Evolutionary conservation across 2,797 vertebrate species (phyloP), one percentile per base, ranked within the genome.

Genomic region (Pristis pectinata): DNA sequence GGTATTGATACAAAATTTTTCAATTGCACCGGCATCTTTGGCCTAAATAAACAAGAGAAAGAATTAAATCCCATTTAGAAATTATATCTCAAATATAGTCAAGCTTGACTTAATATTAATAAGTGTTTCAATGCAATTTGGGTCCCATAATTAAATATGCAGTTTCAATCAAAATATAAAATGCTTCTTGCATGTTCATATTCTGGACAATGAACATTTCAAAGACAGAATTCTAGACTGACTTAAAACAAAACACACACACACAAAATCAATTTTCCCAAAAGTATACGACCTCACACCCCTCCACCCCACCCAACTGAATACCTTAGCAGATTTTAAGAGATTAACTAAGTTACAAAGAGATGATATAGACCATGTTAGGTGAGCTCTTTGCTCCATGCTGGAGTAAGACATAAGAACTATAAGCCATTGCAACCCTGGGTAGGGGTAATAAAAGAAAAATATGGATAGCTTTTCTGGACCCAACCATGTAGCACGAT

Each of bases 1-100:
- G 98, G 98, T 98, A 99, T 99, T 79, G 96, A 96, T 97, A 97
- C 97, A 96, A 97, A 99, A 98, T 98, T 98, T 97, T 99, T 99
- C 95, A 99, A 98, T 79, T 98, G 99, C 96, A 99, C 99, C 0
- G 99, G 98, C 95, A 99, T 99, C 95, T 96, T 96, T 41, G 98
- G 98, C 96, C 99, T 99, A 96, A 0, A 22, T 94, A 94, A 22
- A 91, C 82, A 80, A 2, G 95, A 95, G 4, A 2, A n/a, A 77
- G 3, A 82, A 34, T 74, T 94, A 79, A 64, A 49, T 74, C 24
- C 27, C 70, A 74, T 44, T n/a, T 83, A n/a, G 83, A 61, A 87
- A 89, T 61, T 85, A 30, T 9, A 11, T 11, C 49, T 56, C 82
- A 85, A 85, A 56, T 37, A 5, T 44, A n/a, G 22, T 34, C 37